Evolutionary conservation across 2,888 invertebrate species (phyloP), one percentile per base, ranked within the genome.

Genomic region (Asteroscopus sphinx): DNA sequence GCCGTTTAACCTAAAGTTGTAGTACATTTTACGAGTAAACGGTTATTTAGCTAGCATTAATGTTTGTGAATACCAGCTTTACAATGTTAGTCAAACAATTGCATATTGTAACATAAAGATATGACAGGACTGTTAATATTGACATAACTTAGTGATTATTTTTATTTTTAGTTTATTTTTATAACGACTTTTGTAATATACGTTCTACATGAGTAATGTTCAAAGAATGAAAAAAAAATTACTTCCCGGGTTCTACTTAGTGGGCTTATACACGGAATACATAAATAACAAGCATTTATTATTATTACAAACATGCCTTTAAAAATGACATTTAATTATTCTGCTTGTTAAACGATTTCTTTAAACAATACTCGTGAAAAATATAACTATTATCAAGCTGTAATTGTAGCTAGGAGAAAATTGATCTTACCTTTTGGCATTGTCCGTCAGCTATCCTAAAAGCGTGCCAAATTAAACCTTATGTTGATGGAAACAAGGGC

Each of bases 391-490:
- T 26, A 49, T 49, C 15, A 46, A 36, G n/a, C 46, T 42, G 26
- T 42, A 46, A 11, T 36, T 33, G n/a, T 67, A 68, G 25, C 15
- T 54, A 68, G 54, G 37, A 47, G 13, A 32, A 41, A 30, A 47
- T 44, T 58, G 21, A 46, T 54, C 25, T 64, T 33, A 9, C 12
- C 9, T 40, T 56, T 52, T 62, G 61, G 57, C 49, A 33, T 41
- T 8, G 37, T 45, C 35, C 36, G 41, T 45, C 28, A 57, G 49
- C 58, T 64, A 25, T 71, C 48, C 37, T 60, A 56, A 56, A 21
- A 47, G 59, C 73, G 73, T 73, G 73, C 73, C 73, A 73, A 73
- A 74, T 53, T 59, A 25, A 25, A 62, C 44, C 44, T 44, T 63
- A 67, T 56, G 5, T 6, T n/a, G 33, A 44, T 40, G 16, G 1